phyloP scores from a whole-genome alignment of 2,888 invertebrate species.

The Eilema sororculum region DNA sequence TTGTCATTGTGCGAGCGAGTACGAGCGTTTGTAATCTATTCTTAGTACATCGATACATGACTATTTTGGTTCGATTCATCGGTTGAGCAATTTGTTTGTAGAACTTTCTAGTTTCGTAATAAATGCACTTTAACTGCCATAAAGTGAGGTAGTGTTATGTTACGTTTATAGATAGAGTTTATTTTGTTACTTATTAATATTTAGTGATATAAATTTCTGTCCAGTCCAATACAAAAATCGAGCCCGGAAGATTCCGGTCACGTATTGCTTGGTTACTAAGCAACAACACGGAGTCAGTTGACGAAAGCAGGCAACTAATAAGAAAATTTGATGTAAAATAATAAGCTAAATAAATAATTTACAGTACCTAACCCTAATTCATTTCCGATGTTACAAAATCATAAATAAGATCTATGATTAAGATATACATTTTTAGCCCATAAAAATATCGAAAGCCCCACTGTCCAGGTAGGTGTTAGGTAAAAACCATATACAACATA shows the following conservation, averaged over 20 bases:
- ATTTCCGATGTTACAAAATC: background rate
- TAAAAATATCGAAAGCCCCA: constrained; percentile 3
- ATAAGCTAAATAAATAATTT: too few species aligned
- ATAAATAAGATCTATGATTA: background rate
- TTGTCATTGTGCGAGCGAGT: constrained; percentile 73
- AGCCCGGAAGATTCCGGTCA: background rate
- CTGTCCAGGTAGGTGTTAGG: background rate
- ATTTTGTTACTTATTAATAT: background rate
- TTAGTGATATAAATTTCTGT: background rate
- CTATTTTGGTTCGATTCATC: constrained; percentile 36
- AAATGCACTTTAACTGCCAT: background rate
- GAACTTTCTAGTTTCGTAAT: background rate
- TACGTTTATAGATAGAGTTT: too few species aligned
- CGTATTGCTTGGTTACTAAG: too few species aligned
- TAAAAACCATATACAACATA: background rate
- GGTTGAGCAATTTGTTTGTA: constrained; percentile 13
- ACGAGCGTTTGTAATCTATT: constrained; percentile 51
- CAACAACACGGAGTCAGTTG: too few species aligned
- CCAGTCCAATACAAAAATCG: background rate
- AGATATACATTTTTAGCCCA: background rate
- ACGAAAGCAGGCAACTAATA: too few species aligned
- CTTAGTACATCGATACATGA: constrained; percentile 44
- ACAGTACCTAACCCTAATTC: background rate
- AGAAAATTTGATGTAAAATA: too few species aligned
- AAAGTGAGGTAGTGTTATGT: background rate